Percentiles rank a stretch among this genome's conserved stretches.
Evolutionary conservation across 2,113 vertebrate species (phyloP).

Genomic region (Lota lota): DNA sequence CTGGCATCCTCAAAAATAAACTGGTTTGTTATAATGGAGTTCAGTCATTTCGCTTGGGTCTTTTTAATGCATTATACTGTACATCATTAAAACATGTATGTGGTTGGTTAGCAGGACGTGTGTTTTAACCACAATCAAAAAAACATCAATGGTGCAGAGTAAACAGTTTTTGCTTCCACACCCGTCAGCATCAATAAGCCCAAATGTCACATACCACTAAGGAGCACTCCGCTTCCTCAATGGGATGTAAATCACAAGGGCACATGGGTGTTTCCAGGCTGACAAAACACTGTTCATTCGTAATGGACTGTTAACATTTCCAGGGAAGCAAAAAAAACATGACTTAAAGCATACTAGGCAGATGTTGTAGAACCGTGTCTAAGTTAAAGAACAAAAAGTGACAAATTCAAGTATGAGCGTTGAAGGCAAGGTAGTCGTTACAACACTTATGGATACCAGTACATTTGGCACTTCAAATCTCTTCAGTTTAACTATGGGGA

Average conservation of each 20-base stretch:
- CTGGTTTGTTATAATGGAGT: constrained; percentile 67
- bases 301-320: background rate
- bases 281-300: background rate
- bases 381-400: background rate
- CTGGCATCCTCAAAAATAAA: constrained; percentile 77
- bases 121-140: background rate
- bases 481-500: constrained; percentile 22
- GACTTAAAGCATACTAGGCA: constrained; percentile 10
- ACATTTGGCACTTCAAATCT: constrained; percentile 5
- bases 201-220: background rate
- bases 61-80: constrained; percentile 30
- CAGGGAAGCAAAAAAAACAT: background rate
- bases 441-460: background rate
- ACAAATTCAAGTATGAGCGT: constrained; percentile 23
- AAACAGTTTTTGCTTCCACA: background rate
- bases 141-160: constrained; percentile 1
- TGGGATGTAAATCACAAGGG: background rate
- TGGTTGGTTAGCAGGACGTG: background rate
- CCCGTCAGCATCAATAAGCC: background rate
- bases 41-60: constrained; percentile 15
- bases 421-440: background rate
- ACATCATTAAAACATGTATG: background rate
- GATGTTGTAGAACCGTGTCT: background rate
- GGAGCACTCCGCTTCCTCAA: too few relatives aligned
- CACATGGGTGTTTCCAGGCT: background rate